Evolutionary conservation across 2,888 invertebrate species (phyloP), one percentile per base, ranked within the genome.

Genomic region (Neocrepidodera transversa): DNA sequence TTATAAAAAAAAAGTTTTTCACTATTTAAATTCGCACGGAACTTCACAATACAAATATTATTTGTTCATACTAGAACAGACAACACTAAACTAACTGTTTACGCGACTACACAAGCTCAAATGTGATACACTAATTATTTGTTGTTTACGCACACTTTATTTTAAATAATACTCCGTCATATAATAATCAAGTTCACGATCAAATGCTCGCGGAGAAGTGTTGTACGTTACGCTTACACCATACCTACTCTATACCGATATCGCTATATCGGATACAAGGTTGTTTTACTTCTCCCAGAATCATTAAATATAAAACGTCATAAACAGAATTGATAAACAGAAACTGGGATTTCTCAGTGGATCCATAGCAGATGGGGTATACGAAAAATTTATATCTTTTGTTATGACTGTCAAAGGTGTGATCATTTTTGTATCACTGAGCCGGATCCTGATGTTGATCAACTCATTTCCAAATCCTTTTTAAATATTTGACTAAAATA

Each of bases 181-280:
- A 42, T 30, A 51, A 7, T 30, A 1, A 51, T 40, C 42, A 51
- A 51, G 51, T 51, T 51, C 51, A 51, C 40, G 51, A 51, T 51
- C 51, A 42, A 51, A 51, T 17, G 11, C 28, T 28, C 18, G 10
- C 40, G 10, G n/a, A 16, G 11, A 17, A 38, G 38, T 38, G 38
- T 16, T 17, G 38, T n/a, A 35, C 50, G 23, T 38, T 36, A 36
- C 38, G 14, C 51, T 28, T 14, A 36, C 35, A 11, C 38, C 10
- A 38, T 42, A 51, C 51, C 28, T 30, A 51, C 16, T 42, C 28
- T 30, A 51, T 11, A 17, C 16, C 38, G 10, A 38, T 47, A 51
- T 26, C 30, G 28, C 13, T 30, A 42, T 14, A 51, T 51, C 28
- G 28, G 51, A 28, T 51, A 51, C 51, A 51, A 51, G 51, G 51